Percentiles rank a stretch among this genome's conserved stretches.
phyloP scores from a whole-genome alignment of 2,888 invertebrate species.

The Erebia ligea region DNA sequence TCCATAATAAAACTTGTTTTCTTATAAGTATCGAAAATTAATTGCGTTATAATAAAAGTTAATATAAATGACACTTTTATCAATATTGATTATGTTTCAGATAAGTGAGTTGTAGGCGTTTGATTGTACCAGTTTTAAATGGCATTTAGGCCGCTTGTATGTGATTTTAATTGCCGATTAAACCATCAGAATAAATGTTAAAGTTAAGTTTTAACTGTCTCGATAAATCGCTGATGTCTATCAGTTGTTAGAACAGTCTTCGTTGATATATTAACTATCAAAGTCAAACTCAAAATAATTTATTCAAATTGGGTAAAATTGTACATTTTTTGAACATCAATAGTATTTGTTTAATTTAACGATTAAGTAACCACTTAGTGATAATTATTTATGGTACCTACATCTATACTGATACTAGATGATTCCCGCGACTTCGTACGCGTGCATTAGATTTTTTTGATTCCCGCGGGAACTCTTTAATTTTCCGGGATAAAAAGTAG shows the following conservation, averaged over 20 bases:
- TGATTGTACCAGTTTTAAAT: slow-evolving; percentile 3
- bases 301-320: too few relatives aligned
- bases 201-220: slow-evolving; percentile 6
- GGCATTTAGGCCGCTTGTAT: background rate
- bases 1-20: slow-evolving; percentile 24
- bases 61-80: slow-evolving; percentile 16
- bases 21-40: slow-evolving; percentile 27
- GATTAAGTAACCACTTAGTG: too few relatives aligned
- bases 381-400: too few relatives aligned
- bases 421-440: too few relatives aligned
- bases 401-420: too few relatives aligned
- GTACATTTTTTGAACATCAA: too few relatives aligned
- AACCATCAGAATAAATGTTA: background rate
- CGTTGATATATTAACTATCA: too few relatives aligned
- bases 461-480: too few relatives aligned
- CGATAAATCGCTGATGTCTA: background rate
- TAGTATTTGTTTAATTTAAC: too few relatives aligned
- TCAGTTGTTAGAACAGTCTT: background rate
- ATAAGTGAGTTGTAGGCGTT: slow-evolving; percentile 11
- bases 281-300: too few relatives aligned
- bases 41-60: slow-evolving; percentile 28
- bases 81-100: slow-evolving; percentile 13
- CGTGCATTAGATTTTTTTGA: too few relatives aligned
- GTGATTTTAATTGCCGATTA: slow-evolving; percentile 13
- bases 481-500: too few relatives aligned